A percentile compares a stretch with the other conserved stretches of the same genome.
phyloP scores from a whole-genome alignment of 1,140 invertebrate species.

The Copidosoma floridanum region DNA sequence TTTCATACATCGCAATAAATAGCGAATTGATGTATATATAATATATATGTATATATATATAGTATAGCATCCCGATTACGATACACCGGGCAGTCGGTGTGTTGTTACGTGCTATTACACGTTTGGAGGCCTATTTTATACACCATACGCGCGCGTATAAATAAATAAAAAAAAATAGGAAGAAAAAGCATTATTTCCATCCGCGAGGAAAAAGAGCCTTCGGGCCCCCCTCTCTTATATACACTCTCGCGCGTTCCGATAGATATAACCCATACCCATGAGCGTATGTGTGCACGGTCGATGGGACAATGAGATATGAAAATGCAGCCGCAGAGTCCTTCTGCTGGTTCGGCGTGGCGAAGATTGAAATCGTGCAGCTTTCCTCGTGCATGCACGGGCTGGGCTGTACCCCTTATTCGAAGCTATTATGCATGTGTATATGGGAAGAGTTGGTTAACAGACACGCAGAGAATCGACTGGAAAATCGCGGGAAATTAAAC shows the following conservation, averaged over 20 bases:
- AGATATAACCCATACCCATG: too few species aligned
- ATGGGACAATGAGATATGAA: constrained; percentile 26
- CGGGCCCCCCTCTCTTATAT: constrained; percentile 1
- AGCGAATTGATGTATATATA: background rate
- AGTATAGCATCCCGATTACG: background rate
- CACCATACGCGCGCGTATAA: too few species aligned
- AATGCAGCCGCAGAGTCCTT: constrained; percentile 16
- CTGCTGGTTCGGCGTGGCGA: background rate
- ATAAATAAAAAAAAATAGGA: too few species aligned
- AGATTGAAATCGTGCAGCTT: constrained; percentile 21
- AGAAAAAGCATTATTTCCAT: too few species aligned
- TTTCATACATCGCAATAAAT: constrained; percentile 6
- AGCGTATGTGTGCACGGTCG: too few species aligned
- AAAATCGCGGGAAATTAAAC: too few species aligned
- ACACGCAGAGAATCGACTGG: too few species aligned
- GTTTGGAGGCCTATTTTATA: constrained; percentile 9
- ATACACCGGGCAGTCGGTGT: background rate
- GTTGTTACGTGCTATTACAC: background rate
- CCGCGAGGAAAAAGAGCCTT: background rate
- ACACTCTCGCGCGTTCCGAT: constrained; percentile 22
- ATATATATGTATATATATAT: background rate
- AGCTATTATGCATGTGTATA: too few species aligned
- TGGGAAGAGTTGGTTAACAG: too few species aligned
- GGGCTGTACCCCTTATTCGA: too few species aligned
- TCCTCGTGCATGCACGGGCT: too few species aligned